Evolutionary conservation across 2,113 vertebrate species (phyloP).

Genomic region (Anguilla rostrata): DNA sequence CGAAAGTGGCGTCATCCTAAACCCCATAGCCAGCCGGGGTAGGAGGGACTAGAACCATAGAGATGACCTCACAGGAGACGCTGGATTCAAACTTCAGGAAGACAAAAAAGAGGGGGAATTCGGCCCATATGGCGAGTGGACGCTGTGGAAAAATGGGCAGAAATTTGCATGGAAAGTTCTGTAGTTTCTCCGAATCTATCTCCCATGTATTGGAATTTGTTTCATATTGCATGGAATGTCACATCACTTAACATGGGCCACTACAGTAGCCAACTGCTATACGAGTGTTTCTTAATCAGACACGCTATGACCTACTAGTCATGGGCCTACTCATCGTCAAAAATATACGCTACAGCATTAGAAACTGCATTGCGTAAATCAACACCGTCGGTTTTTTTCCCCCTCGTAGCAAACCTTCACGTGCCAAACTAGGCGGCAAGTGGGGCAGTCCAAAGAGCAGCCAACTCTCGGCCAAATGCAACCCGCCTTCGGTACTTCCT

Average conservation of each 20-base stretch:
- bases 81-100: conserved; percentile 6
- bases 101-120: not conserved
- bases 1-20: conserved; percentile 80
- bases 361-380: no score
- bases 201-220: not conserved
- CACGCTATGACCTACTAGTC: no score
- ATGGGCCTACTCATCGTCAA: no score
- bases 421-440: no score
- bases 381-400: no score
- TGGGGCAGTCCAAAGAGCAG: no score
- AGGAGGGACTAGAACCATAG: conserved; percentile 45
- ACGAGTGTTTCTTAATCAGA: no score
- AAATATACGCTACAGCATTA: no score
- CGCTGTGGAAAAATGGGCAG: not conserved
- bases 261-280: no score
- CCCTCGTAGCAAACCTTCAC: no score
- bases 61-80: conserved; percentile 25
- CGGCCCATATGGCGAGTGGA: not conserved
- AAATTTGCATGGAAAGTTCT: not conserved
- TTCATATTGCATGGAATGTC: not conserved
- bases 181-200: not conserved
- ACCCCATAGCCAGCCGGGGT: conserved; percentile 61
- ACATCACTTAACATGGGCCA: not conserved
- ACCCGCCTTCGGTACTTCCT: no score
- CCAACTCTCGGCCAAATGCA: no score